Evolutionary conservation across 2,113 vertebrate species (phyloP), one percentile per base, ranked within the genome.

Genomic region (Picathartes gymnocephalus): DNA sequence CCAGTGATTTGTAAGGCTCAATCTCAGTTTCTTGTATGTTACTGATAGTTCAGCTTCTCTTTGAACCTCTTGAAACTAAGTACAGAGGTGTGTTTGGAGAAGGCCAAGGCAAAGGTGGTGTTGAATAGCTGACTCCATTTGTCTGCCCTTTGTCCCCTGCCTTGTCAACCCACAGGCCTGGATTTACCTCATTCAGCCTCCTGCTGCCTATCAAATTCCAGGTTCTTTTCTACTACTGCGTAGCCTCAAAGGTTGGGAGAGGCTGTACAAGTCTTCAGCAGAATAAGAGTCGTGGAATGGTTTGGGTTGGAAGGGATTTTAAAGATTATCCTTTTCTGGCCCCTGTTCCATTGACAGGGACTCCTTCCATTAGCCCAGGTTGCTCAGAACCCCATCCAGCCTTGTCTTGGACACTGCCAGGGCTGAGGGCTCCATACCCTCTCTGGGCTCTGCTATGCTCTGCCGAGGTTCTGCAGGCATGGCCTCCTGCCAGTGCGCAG

Each of bases 401-500:
- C 31, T 30, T 44, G 56, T 35, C 20, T 30, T 35, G 56, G 25
- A 8, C 21, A 16, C 57, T 61, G 3, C 9, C 12, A 42, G 66
- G 20, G 13, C 5, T 42, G 45, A 60, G 10, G 21, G 17, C 4
- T 20, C 66, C 25, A 5, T 15, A 10, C 5, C 12, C 15, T 35
- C 45, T 44, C 11, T 31, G 68, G 45, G 33, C 21, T 53, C 62
- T 62, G 27, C 7, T 30, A 3, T 68, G 10, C 8, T 44, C 6
- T 85, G 42, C 28, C 4, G 4, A 30, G 8, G 15, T 42, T 21
- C 30, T 42, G 47, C 11, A 33, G 54, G 45, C 0, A 2, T 3
- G 20, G 24, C 18, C 35, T 35, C 31, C 57, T 85, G 4, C n/a
- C 74, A 45, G 2, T 23, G 13, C 15, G 15, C 4, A 14, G 30